These are phyloP conservation scores for Masticophis lateralis DNA, from an alignment of 2,797 vertebrate genomes.

Conservation along the genomic window DNA sequence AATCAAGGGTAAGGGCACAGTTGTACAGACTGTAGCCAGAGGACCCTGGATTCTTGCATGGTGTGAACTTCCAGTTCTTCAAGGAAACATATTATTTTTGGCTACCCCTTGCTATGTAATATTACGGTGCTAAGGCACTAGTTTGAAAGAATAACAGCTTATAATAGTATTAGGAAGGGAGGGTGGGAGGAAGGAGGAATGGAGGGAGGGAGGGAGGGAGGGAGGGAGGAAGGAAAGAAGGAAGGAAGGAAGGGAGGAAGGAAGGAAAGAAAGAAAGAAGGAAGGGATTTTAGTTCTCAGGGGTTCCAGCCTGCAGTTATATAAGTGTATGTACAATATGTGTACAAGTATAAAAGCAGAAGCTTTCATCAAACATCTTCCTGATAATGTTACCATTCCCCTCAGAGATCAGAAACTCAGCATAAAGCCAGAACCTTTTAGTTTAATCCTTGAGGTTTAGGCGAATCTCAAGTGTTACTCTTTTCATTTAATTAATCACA, in stretches of 20 bases:
- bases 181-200: not conserved
- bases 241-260: too few species aligned
- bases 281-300: not conserved
- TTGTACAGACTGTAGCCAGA: not conserved
- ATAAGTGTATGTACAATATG: not conserved
- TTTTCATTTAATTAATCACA: not conserved
- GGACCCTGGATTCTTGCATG: not conserved
- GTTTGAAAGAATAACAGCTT: not conserved
- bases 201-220: not conserved
- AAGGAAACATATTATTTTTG: not conserved
- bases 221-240: too few species aligned
- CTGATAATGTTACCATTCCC: not conserved
- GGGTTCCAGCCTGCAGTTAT: not conserved
- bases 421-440: not conserved
- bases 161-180: not conserved
- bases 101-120: not conserved
- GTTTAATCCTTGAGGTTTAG: not conserved
- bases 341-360: not conserved
- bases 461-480: not conserved
- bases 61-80: not conserved
- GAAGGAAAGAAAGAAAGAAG: not conserved
- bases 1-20: not conserved
- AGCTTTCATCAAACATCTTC: not conserved
- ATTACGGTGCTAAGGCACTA: not conserved
- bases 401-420: too few species aligned